Base-by-base conservation (phyloP, 2,888 invertebrate species). In the Panzeria rudis region DNA sequence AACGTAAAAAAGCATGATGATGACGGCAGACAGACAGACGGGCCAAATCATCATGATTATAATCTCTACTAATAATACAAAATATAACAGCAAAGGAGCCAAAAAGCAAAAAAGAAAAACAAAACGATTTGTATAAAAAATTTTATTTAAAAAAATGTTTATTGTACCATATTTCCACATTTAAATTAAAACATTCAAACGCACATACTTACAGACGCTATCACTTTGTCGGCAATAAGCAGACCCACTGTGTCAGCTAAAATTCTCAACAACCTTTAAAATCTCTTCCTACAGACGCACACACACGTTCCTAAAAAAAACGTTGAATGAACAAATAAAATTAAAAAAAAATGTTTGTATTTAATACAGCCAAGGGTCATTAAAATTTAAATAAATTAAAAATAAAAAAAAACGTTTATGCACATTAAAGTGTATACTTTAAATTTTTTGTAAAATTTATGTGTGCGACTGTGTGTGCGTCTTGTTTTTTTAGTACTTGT, bases 341-440 rank as follows among this genome's bases (percentile, higher is more conserved):
- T 15, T 38, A 23, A 69, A 35, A 29, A 41, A 78, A 71, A 71
- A 32, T 32, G 29, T 59, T 32, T 59, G 17, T 17, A 64, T 64
- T 38, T 59, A 61, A 66, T 5, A 61, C 71, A 64, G 82, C 73
- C 82, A 85, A 73, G 85, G 85, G 82, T 85, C 85, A 85, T 82
- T 85, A 85, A 85, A 82, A 85, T 75, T 85, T 85, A 82, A 85
- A 82, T 79, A 82, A 85, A 85, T 79, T 85, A 71, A 75, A 82
- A 79, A 69, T 29, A 50, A 50, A 73, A 73, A 50, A 73, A 73
- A 72, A 61, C 68, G 25, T 84, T 80, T 80, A 84, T 77, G 54
- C 76, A 80, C 80, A 69, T 77, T 84, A 61, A 80, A 77, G n/a
- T 77, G 54, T 76, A 15, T 52, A 44, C 59, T 32, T 71, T 66